Base-by-base conservation (phyloP, 2,797 vertebrate genomes). In the Gallinago nigripennis region DNA sequence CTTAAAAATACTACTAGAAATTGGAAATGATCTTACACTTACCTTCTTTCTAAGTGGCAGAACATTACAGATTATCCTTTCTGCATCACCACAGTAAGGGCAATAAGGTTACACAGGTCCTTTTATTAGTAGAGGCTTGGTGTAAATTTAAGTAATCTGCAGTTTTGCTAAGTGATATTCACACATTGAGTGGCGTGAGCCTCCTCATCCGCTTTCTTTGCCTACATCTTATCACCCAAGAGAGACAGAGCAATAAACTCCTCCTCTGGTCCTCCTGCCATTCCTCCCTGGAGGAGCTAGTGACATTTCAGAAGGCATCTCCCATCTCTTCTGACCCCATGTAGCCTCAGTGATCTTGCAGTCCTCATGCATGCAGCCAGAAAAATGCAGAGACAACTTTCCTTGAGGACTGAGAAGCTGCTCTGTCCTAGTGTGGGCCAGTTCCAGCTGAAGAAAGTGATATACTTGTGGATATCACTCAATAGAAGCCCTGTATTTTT, bases 301-400 rank as follows among this genome's bases (percentile, higher is more conserved):
- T 68, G 45, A 28, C 48, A 24, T 53, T 78, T 75, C 69, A 88
- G 69, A 81, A 81, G 65, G 33, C 20, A 61, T n/a, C 41, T 81
- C 33, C n/a, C 30, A 50, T 12, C 33, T 81, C 65, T 57, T 73
- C 64, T 70, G 56, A 71, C 12, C 20, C 56, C 16, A 4, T 0
- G 0, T 5, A 60, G 53, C 78, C 41, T 41, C 50, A 56, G 9
- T 14, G 13, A 51, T 25, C 33, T 31, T 45, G 69, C 9, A 57
- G 41, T 16, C 33, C 53, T 83, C 85, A 53, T 1, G 24, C 6
- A 37, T 0, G 1, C 1, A 8, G 43, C 5, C 25, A 23, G 77
- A 78, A 79, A 68, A 90, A 76, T 8, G 8, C 39, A 86, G 30
- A 70, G 48, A 63, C 6, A 19, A 17, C 21, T 84, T 79, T 81